Evolutionary conservation across 2,888 invertebrate genomes (phyloP).

Genomic region (Chloroclysta siterata): DNA sequence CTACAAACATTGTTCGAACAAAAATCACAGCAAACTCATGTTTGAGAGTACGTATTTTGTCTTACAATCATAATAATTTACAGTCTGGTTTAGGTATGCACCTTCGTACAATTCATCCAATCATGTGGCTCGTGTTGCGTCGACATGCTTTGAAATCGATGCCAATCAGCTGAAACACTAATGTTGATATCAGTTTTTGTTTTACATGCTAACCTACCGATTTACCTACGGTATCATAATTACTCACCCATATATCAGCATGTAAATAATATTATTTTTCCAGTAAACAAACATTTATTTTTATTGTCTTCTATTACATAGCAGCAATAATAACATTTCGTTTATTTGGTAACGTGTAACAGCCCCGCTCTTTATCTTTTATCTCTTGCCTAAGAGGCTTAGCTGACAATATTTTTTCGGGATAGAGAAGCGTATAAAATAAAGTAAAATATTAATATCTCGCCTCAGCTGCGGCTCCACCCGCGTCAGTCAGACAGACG

Average conservation of each 20-base stretch:
- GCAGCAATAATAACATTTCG: background rate
- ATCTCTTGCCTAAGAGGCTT: background rate
- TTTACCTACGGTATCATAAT: background rate
- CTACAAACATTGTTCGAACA: conserved; percentile 7
- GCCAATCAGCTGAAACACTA: conserved; percentile 10
- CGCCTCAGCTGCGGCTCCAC: conserved; percentile 55
- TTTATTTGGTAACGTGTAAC: background rate
- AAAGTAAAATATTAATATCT: conserved; percentile 30
- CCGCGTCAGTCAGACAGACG: conserved; percentile 60
- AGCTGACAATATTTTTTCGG: conserved; percentile 11
- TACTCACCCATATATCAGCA: too few species aligned
- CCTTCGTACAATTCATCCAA: background rate
- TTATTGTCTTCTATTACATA: too few species aligned
- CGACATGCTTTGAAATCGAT: conserved; percentile 17
- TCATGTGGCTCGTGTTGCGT: background rate
- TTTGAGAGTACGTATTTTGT: background rate
- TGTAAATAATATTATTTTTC: too few species aligned
- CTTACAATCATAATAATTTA: conserved; percentile 5
- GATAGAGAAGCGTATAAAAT: conserved; percentile 11
- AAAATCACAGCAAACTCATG: background rate
- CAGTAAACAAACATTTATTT: too few species aligned
- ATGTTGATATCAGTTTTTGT: background rate
- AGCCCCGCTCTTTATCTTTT: background rate
- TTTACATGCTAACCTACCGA: background rate
- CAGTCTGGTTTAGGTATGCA: background rate